These are phyloP conservation scores for Icerya purchasi DNA, from an alignment of 2,888 invertebrate species.

Conservation along the genomic window DNA sequence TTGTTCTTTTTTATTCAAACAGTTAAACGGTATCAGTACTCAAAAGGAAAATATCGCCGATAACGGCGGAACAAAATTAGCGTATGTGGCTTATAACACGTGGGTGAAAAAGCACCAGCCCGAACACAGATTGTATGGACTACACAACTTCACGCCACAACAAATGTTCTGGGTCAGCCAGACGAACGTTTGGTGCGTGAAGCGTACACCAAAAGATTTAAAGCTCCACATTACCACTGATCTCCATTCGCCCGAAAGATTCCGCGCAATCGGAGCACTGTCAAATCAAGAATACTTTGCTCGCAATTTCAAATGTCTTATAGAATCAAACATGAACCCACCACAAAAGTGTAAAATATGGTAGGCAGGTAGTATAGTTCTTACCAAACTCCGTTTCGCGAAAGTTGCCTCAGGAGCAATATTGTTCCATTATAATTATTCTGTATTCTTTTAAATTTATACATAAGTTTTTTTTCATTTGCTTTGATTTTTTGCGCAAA, in stretches of 20 bases:
- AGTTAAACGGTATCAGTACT: conserved; percentile 78
- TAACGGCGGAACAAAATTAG: conserved; percentile 79
- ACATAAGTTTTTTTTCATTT: too few species aligned
- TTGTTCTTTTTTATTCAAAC: too few species aligned
- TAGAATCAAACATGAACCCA: conserved; percentile 39
- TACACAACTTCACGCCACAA: conserved; percentile 39
- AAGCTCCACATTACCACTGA: conserved; percentile 62
- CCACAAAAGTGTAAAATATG: conserved; percentile 37
- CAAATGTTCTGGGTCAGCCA: conserved; percentile 68
- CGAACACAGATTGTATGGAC: conserved; percentile 46
- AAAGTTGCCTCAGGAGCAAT: too few species aligned
- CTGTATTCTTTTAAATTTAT: too few species aligned
- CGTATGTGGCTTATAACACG: conserved; percentile 59
- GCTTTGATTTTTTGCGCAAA: too few species aligned
- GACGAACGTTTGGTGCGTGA: conserved; percentile 72
- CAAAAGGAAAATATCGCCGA: conserved; percentile 91
- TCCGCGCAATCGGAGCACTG: conserved; percentile 37
- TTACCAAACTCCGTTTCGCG: too few species aligned
- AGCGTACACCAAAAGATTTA: conserved; percentile 44
- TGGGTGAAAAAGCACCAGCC: conserved; percentile 45
- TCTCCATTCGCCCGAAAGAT: conserved; percentile 30
- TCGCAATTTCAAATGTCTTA: conserved; percentile 37
- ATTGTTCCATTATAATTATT: too few species aligned
- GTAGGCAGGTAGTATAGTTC: conserved; percentile 25
- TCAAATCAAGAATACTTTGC: conserved; percentile 38